Evolutionary conservation across 2,888 invertebrate genomes (phyloP).

Genomic region (Rhorus exstirpatorius): DNA sequence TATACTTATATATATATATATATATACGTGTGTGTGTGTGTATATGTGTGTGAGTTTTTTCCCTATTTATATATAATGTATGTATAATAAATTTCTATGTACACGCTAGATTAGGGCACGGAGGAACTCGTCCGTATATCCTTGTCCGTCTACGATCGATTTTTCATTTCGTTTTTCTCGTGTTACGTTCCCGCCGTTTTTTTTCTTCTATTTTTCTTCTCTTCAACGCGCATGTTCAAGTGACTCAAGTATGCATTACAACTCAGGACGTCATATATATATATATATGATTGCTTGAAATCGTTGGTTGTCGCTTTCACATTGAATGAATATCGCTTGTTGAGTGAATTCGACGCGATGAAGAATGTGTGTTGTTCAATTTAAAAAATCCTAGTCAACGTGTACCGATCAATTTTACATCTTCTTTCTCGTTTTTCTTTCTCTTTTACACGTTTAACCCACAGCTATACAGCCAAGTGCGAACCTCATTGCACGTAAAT

Average conservation of each 20-base stretch:
- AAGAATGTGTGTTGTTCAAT: conserved; percentile 21
- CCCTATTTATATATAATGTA: conserved; percentile 66
- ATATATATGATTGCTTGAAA: neutral
- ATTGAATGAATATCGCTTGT: too few relatives aligned
- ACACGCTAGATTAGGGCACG: conserved; percentile 80
- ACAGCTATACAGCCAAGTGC: conserved; percentile 70
- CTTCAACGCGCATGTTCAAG: conserved; percentile 18
- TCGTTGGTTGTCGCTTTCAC: conserved; percentile 8
- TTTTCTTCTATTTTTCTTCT: conserved; percentile 31
- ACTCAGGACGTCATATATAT: conserved; percentile 29
- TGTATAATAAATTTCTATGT: conserved; percentile 74
- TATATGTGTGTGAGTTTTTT: conserved; percentile 54
- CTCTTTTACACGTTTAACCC: conserved; percentile 55
- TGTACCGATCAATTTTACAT: conserved; percentile 15
- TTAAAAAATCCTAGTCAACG: conserved; percentile 56
- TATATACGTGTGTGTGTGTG: conserved; percentile 31
- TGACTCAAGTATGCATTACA: conserved; percentile 16
- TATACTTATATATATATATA: too few relatives aligned
- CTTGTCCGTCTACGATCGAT: conserved; percentile 75
- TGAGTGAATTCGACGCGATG: conserved; percentile 49
- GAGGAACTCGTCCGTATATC: conserved; percentile 82
- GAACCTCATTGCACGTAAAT: conserved; percentile 49
- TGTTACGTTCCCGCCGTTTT: conserved; percentile 15
- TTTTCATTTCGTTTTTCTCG: conserved; percentile 34
- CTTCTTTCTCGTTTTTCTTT: neutral